Percentiles rank a stretch among this genome's conserved stretches.
These are phyloP conservation scores for Argyresthia goedartella DNA, from an alignment of 2,888 invertebrate genomes.

Conservation along the genomic window DNA sequence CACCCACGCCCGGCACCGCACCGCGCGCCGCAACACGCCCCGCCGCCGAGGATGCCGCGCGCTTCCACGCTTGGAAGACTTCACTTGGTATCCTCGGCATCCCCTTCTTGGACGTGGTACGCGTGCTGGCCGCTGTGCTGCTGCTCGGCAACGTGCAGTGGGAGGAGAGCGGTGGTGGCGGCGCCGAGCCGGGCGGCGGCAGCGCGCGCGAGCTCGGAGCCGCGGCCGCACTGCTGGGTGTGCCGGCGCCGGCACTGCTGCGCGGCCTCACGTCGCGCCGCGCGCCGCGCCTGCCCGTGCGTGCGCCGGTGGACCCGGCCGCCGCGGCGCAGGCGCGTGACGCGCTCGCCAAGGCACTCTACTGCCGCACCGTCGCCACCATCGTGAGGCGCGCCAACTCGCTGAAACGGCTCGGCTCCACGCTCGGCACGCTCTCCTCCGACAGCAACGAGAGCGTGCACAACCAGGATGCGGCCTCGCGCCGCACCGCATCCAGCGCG, in stretches of 20 bases:
- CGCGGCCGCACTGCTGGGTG: constrained; percentile 83
- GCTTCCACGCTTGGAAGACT: constrained; percentile 93
- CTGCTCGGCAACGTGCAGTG: constrained; percentile 94
- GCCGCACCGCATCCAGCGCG: constrained; percentile 85
- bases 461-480: constrained; percentile 89
- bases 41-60: constrained; percentile 49
- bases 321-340: constrained; percentile 92
- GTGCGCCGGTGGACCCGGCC: constrained; percentile 86
- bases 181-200: constrained; percentile 85
- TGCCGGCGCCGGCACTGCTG: constrained; percentile 80
- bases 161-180: constrained; percentile 81
- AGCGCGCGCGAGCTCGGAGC: constrained; percentile 88
- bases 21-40: no score
- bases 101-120: constrained; percentile 92
- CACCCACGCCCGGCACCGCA: constrained; percentile 78
- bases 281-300: constrained; percentile 83
- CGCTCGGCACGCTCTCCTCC: constrained; percentile 87
- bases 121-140: constrained; percentile 91
- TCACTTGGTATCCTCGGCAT: constrained; percentile 92
- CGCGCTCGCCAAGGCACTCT: constrained; percentile 91
- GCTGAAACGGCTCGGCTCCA: constrained; percentile 86
- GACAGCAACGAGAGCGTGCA: constrained; percentile 94
- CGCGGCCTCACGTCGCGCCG: constrained; percentile 85
- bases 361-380: constrained; percentile 94
- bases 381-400: constrained; percentile 95